Evolutionary conservation across 2,797 vertebrate genomes (phyloP), one percentile per base, ranked within the genome.

Genomic region (Ctenopoma kingsleyae): DNA sequence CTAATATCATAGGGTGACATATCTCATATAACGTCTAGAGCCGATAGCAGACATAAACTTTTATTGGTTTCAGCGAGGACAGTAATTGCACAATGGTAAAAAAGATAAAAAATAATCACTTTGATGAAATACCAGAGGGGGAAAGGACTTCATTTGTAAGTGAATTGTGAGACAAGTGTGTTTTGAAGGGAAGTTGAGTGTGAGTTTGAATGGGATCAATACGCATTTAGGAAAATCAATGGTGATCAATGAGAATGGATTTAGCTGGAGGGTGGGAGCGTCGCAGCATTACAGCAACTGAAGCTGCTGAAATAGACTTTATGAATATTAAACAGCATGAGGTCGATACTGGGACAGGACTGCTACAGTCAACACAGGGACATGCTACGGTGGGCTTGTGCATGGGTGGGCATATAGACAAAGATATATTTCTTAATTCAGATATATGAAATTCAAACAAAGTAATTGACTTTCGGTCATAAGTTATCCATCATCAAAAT

Each of bases 171-270:
- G 66, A 80, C 23, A 30, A 67, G 64, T 81, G 76, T 86, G 90
- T 92, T 95, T 93, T 84, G 71, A 92, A 89, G 67, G 69, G 95
- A 96, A 94, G 95, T 96, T 96, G 95, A 95, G 89, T 87, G 63
- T 85, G 82, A 89, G 91, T 94, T 94, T 96, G 91, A 94, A 92
- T n/a, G 75, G 89, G 89, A 90, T 95, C 93, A 89, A 91, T 96
- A 90, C 71, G 64, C 62, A 84, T 92, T 89, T 81, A 88, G 90
- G 85, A 94, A 95, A 95, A 93, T 92, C 94, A 71, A 96, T 96
- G 94, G 92, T 94, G 96, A 98, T 98, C 97, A 95, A 97, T 97
- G 94, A 90, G 93, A 96, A 98, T 97, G 92, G 96, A 98, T 97
- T 97, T 95, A 96, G 92, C 78, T 81, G 81, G 73, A 76, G 72